These are phyloP conservation scores for Porites rus DNA, from an alignment of 92 coral and sea anemone species.

Conservation along the genomic window DNA sequence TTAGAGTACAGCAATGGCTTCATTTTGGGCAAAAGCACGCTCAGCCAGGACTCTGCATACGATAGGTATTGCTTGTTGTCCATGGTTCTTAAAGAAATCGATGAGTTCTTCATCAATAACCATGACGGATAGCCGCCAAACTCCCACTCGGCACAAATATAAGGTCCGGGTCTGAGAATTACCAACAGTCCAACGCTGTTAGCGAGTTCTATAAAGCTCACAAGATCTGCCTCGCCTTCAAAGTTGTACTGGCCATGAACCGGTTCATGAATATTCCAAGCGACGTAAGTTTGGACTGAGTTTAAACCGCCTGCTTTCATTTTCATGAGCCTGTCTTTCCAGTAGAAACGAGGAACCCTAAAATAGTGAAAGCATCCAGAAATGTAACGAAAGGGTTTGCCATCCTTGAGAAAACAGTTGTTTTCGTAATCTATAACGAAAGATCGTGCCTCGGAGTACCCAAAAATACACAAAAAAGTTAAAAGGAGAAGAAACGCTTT, in stretches of 20 bases:
- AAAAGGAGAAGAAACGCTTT: too few species aligned
- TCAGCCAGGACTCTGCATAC: slow-evolving; percentile 93
- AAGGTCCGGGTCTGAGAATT: slow-evolving; percentile 90
- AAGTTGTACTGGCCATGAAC: slow-evolving; percentile 82
- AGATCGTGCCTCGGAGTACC: slow-evolving; percentile 36
- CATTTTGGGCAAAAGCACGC: slow-evolving; percentile 77
- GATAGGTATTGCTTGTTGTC: slow-evolving; percentile 74
- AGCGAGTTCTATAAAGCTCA: slow-evolving; percentile 83
- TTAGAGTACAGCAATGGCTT: slow-evolving; percentile 81
- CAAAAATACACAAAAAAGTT: slow-evolving; percentile 15
- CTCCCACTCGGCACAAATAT: slow-evolving; percentile 97
- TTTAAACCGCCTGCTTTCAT: slow-evolving; percentile 91
- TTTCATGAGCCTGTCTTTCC: slow-evolving; percentile 90
- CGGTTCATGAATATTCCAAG: slow-evolving; percentile 94
- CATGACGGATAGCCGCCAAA: slow-evolving; percentile 97
- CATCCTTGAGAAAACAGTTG: slow-evolving; percentile 87
- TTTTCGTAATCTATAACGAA: slow-evolving; percentile 77
- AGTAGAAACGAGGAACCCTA: slow-evolving; percentile 88
- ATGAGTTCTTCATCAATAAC: slow-evolving; percentile 88
- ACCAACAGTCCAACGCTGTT: slow-evolving; percentile 79
- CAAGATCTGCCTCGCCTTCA: slow-evolving; percentile 87
- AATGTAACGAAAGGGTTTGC: slow-evolving; percentile 84
- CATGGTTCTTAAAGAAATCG: slow-evolving; percentile 73
- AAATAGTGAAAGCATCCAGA: slow-evolving; percentile 93
- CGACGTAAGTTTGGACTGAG: slow-evolving; percentile 86